A percentile compares a stretch with the other conserved stretches of the same genome.
Conservation (phyloP, 1,140 invertebrate genomes). For the Drosophila sp. region DNA sequence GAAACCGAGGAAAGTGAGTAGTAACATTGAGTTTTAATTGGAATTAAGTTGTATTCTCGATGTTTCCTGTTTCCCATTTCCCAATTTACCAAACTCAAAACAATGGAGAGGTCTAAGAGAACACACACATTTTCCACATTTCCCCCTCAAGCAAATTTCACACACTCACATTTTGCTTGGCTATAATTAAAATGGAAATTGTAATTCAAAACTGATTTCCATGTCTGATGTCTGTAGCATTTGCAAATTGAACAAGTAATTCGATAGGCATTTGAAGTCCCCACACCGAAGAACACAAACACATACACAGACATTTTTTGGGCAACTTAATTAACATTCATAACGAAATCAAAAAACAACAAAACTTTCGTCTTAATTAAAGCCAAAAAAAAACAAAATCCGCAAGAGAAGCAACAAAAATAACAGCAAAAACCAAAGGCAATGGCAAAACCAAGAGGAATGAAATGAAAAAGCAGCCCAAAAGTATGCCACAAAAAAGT, state of each 20-base stretch:
- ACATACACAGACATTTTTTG: neutral
- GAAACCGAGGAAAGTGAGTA: conserved; percentile 25
- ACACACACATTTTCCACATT: neutral
- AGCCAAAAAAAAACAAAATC: neutral
- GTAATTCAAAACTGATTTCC: neutral
- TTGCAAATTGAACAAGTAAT: conserved; percentile 8
- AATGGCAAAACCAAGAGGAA: neutral
- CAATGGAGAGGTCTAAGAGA: no score
- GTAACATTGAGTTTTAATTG: no score
- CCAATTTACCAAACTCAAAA: no score
- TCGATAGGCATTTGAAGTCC: neutral
- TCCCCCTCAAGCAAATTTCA: neutral
- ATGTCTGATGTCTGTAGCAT: neutral
- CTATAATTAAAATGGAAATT: conserved; percentile 6
- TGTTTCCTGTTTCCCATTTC: no score
- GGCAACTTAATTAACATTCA: conserved; percentile 23
- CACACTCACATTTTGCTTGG: neutral
- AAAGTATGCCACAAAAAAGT: conserved; percentile 48
- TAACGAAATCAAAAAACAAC: conserved; percentile 24
- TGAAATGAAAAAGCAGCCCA: conserved; percentile 15
- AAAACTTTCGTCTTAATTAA: conserved; percentile 35
- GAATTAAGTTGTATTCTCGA: no score
- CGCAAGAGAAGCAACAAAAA: neutral
- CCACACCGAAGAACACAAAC: conserved; percentile 8
- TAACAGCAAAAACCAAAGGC: neutral